Evolutionary conservation across 2,113 vertebrate species (phyloP).

Genomic region (Ophthalmolycus amberensis): DNA sequence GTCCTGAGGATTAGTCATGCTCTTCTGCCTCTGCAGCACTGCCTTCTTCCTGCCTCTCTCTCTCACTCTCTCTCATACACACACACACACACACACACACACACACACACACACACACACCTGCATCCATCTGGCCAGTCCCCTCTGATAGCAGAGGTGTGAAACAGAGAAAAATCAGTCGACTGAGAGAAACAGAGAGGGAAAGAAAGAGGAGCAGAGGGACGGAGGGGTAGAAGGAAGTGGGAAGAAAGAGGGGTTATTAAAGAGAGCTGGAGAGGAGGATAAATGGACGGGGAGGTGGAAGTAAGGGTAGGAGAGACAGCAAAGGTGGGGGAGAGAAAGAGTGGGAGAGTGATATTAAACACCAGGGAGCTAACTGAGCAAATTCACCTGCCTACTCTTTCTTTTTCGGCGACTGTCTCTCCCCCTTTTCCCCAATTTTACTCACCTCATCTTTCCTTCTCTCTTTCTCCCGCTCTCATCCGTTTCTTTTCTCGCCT

Average conservation of each 20-base stretch:
- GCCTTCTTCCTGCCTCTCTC: slow-evolving; percentile 57
- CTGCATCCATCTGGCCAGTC: slow-evolving; percentile 78
- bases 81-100: slow-evolving; percentile 29
- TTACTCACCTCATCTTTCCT: slow-evolving; percentile 35
- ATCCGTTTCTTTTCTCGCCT: slow-evolving; percentile 62
- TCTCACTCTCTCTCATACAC: slow-evolving; percentile 22
- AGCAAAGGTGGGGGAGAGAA: slow-evolving; percentile 45
- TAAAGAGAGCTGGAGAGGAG: slow-evolving; percentile 63
- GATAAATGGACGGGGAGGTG: slow-evolving; percentile 60
- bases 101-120: slow-evolving; percentile 64
- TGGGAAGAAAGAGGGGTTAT: slow-evolving; percentile 61
- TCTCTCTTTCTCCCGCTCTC: slow-evolving; percentile 41
- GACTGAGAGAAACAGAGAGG: slow-evolving; percentile 57
- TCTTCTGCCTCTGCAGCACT: slow-evolving; percentile 73
- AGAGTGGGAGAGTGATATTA: slow-evolving; percentile 78
- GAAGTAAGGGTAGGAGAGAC: slow-evolving; percentile 54
- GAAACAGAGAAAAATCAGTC: slow-evolving; percentile 73
- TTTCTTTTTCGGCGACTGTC: slow-evolving; percentile 27
- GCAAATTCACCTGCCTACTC: slow-evolving; percentile 79
- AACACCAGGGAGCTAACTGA: slow-evolving; percentile 81
- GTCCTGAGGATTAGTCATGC: slow-evolving; percentile 76
- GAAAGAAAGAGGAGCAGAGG: slow-evolving; percentile 49
- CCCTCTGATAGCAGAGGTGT: slow-evolving; percentile 74
- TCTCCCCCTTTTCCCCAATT: slow-evolving; percentile 20
- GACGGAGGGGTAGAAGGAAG: slow-evolving; percentile 43